A percentile compares a stretch with the other conserved stretches of the same genome.
These are phyloP conservation scores for Leptinotarsa rubiginosa DNA, from an alignment of 2,888 invertebrate species.

Conservation along the genomic window DNA sequence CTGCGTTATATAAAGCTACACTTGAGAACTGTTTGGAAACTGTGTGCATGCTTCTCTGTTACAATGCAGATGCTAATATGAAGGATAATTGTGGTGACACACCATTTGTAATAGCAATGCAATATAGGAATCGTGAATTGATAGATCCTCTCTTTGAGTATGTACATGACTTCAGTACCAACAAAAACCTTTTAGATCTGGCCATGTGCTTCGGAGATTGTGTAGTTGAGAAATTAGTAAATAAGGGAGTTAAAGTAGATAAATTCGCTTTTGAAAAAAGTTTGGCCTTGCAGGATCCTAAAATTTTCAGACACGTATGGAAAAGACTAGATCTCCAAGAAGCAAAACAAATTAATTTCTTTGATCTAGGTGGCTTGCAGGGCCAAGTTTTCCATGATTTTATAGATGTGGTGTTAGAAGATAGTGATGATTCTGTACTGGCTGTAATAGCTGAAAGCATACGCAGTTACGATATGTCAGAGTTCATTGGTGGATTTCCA, in stretches of 20 bases:
- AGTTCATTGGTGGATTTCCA: constrained; percentile 34
- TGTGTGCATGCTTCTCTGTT: constrained; percentile 55
- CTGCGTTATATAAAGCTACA: constrained; percentile 54
- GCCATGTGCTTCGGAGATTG: constrained; percentile 46
- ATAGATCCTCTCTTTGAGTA: constrained; percentile 51
- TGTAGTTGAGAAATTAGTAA: constrained; percentile 50
- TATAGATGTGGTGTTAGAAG: constrained; percentile 46
- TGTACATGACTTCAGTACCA: constrained; percentile 50
- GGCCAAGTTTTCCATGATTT: constrained; percentile 37
- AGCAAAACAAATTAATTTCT: constrained; percentile 33
- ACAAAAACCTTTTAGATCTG: constrained; percentile 47
- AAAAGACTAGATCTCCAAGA: constrained; percentile 37
- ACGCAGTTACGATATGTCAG: constrained; percentile 28
- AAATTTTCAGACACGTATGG: constrained; percentile 49
- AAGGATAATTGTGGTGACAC: constrained; percentile 46
- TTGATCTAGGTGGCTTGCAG: constrained; percentile 28
- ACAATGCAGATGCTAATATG: constrained; percentile 51
- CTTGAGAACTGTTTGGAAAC: constrained; percentile 46
- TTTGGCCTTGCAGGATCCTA: constrained; percentile 38
- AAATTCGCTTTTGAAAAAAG: constrained; percentile 38
- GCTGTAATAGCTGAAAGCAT: constrained; percentile 38
- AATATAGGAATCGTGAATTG: constrained; percentile 39
- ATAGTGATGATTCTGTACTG: constrained; percentile 37
- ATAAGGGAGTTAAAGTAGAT: constrained; percentile 50
- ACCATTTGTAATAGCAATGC: constrained; percentile 53